These are phyloP conservation scores for Sebastes taczanowskii DNA, from an alignment of 2,797 vertebrate genomes.

Conservation along the genomic window DNA sequence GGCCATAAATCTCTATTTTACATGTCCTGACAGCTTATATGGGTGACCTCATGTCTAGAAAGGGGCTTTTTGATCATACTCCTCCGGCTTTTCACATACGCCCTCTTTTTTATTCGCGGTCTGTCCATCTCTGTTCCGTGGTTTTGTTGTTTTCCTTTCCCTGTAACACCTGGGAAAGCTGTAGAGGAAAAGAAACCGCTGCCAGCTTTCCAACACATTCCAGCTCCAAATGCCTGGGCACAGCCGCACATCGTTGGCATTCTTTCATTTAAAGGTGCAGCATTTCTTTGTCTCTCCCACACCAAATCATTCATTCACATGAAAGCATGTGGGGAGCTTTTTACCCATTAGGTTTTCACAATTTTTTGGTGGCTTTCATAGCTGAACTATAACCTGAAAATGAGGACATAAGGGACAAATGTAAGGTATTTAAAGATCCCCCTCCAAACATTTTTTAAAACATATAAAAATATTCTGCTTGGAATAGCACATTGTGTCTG, in stretches of 20 bases:
- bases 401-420: neutral
- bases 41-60: slow-evolving; percentile 75
- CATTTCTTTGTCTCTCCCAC: slow-evolving; percentile 34
- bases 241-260: slow-evolving; percentile 70
- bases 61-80: slow-evolving; percentile 60
- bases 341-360: neutral
- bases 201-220: slow-evolving; percentile 78
- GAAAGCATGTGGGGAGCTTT: neutral
- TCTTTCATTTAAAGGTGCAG: slow-evolving; percentile 71
- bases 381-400: slow-evolving; percentile 1
- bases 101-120: slow-evolving; percentile 25
- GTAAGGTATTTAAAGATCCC: neutral
- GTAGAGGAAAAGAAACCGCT: slow-evolving; percentile 57
- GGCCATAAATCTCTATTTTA: slow-evolving; percentile 49
- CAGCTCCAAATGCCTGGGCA: slow-evolving; percentile 65
- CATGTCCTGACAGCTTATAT: slow-evolving; percentile 54
- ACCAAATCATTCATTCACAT: slow-evolving; percentile 1
- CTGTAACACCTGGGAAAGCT: slow-evolving; percentile 78
- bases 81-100: slow-evolving; percentile 50
- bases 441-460: neutral
- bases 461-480: neutral
- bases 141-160: slow-evolving; percentile 66
- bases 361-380: neutral
- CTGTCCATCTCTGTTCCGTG: slow-evolving; percentile 41
- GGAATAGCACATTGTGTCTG: neutral